These are phyloP conservation scores for Nephotettix cincticeps DNA, from an alignment of 1,140 invertebrate genomes.

Conservation along the genomic window DNA sequence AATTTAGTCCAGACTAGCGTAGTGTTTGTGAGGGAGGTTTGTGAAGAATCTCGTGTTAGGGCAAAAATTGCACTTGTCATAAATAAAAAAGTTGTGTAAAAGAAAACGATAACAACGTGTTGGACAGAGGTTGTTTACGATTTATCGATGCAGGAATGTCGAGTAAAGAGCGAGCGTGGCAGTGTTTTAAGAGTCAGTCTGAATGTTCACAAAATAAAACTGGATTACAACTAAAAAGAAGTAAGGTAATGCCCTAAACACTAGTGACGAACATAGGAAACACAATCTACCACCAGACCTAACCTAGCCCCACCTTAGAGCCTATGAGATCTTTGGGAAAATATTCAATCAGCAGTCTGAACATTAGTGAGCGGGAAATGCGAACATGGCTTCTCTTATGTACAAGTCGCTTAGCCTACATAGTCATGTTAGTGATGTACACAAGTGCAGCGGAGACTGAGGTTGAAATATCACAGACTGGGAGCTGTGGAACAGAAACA, in stretches of 20 bases:
- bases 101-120: not conserved
- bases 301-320: slow-evolving; percentile 25
- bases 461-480: slow-evolving; percentile 13
- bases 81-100: not conserved
- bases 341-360: not conserved
- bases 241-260: slow-evolving; percentile 13
- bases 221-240: not conserved
- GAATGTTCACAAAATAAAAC: not conserved
- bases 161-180: not conserved
- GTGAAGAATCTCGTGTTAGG: not conserved
- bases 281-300: slow-evolving; percentile 18
- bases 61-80: not conserved
- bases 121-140: not conserved
- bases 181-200: slow-evolving; percentile 22
- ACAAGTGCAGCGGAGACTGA: not conserved
- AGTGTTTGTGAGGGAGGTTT: not conserved
- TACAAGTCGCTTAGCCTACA: not conserved
- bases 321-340: slow-evolving; percentile 27
- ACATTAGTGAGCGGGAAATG: slow-evolving; percentile 17
- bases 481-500: not conserved
- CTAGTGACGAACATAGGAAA: slow-evolving; percentile 16
- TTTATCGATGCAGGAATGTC: slow-evolving; percentile 2
- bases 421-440: not conserved
- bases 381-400: slow-evolving; percentile 10
- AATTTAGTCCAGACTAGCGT: no score